Conservation (phyloP, 2,797 vertebrate genomes). For the Eutrigla gurnardus region DNA sequence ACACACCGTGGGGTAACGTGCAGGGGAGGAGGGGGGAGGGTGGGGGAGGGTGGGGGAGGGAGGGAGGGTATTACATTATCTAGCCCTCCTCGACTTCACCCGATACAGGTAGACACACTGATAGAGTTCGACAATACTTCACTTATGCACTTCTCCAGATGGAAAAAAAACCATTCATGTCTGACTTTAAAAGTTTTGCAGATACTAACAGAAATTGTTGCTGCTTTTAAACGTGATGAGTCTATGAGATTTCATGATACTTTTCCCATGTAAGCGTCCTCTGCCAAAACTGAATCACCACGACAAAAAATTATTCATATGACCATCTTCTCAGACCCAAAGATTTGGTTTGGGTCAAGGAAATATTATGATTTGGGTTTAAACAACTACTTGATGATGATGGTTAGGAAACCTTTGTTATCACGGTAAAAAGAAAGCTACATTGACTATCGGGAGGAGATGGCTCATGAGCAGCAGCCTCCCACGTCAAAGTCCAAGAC, state of each 20-base stretch:
- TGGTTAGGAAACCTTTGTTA: not conserved
- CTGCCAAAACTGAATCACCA: not conserved
- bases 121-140: conserved; percentile 50
- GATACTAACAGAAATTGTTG: not conserved
- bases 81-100: conserved; percentile 50
- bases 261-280: not conserved
- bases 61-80: conserved; percentile 75
- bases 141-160: conserved; percentile 28
- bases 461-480: not conserved
- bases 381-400: not conserved
- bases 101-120: conserved; percentile 35
- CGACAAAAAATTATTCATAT: not conserved
- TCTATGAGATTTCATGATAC: not conserved
- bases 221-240: not conserved
- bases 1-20: conserved; percentile 79
- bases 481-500: not conserved
- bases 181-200: conserved; percentile 19
- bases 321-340: not conserved
- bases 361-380: not conserved
- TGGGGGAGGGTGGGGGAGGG: conserved; percentile 44
- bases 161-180: conserved; percentile 13
- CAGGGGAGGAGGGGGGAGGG: conserved; percentile 44
- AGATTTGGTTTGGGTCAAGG: not conserved
- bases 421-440: not conserved
- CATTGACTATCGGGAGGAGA: not conserved